Percentiles rank a stretch among this genome's conserved stretches.
Conservation (phyloP, 2,797 vertebrate genomes). For the Bovichtus diacanthus region DNA sequence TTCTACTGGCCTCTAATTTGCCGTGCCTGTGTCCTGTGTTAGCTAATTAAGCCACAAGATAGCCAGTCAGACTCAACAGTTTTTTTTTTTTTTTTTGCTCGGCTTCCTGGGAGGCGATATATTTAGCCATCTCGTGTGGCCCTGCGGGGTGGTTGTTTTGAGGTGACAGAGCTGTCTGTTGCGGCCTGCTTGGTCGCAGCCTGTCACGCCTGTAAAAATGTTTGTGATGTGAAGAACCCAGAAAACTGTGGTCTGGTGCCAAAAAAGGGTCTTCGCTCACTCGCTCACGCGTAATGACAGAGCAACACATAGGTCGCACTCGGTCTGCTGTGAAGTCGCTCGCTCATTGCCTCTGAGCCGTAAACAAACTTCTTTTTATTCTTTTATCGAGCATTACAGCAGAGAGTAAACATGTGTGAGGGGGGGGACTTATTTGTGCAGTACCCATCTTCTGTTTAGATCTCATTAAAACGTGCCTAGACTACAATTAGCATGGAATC, state of each 20-base stretch:
- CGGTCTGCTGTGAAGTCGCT: conserved; percentile 45
- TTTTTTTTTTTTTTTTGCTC: conserved; percentile 17
- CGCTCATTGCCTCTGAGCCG: not conserved
- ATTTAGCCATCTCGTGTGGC: conserved; percentile 83
- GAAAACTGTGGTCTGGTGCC: conserved; percentile 76
- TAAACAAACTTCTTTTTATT: conserved; percentile 53
- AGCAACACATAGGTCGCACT: conserved; percentile 57
- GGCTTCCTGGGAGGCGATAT: conserved; percentile 76
- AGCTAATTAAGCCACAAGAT: conserved; percentile 82
- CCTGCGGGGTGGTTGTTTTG: conserved; percentile 76
- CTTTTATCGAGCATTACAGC: conserved; percentile 18
- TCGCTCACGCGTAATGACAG: conserved; percentile 76
- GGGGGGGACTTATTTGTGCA: conserved; percentile 49
- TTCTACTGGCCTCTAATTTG: conserved; percentile 80
- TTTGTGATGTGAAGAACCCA: conserved; percentile 84
- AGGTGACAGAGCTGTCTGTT: conserved; percentile 80
- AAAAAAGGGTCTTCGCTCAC: conserved; percentile 76
- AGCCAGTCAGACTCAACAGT: conserved; percentile 54
- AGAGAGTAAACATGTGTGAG: conserved; percentile 33
- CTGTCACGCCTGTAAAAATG: conserved; percentile 85
- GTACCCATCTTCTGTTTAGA: conserved; percentile 68
- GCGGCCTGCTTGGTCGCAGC: conserved; percentile 75
- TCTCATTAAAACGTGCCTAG: conserved; percentile 69
- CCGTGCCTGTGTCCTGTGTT: conserved; percentile 72
- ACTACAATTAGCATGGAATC: conserved; percentile 77